Evolutionary conservation across 1,140 invertebrate species (phyloP), one percentile per base, ranked within the genome.

Genomic region (Drosophila dunni): DNA sequence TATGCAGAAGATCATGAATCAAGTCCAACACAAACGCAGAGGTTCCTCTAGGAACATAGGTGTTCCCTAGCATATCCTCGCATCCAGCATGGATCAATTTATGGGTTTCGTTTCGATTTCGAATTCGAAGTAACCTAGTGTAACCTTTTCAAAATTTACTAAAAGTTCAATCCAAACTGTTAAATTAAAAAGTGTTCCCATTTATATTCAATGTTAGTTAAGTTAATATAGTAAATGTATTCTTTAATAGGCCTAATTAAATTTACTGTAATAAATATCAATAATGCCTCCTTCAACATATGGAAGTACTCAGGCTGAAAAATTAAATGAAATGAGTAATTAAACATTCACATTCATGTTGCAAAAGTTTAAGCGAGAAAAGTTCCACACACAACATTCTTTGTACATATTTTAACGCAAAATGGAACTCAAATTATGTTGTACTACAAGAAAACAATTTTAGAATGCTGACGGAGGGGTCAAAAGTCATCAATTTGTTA

Each of bases 351-450:
- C 58, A 15, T 67, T 20, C 44, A 74, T 65, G 15, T 68, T 33
- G 11, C 33, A 53, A 45, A 45, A 73, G 63, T 20, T 20, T 2
- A 20, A 1, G 17, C 17, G 17, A 0, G 17, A 1, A 20, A 20
- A 20, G 17, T 20, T 20, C 1, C 17, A 20, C 17, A 20, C 17
- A 20, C 17, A 20, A 64, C 67, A 79, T 79, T 75, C 60, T 75
- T 45, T 66, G 61, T 53, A 34, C 60, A 79, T 84, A 84, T 67
- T 80, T 80, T 58, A 60, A 61, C 53, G 56, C 73, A 79, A 67
- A 79, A 75, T 79, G 71, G 67, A 72, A 79, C 64, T 80, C 38
- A 29, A 84, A 80, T 85, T 84, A 83, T 77, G 77, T 54, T 34
- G 6, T 7, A 50, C 15, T 45, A 50, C 11, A 48, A 44, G n/a